These are phyloP conservation scores for Nyctereutes procyonoides DNA, from an alignment of 2,113 vertebrate genomes.

Conservation along the genomic window DNA sequence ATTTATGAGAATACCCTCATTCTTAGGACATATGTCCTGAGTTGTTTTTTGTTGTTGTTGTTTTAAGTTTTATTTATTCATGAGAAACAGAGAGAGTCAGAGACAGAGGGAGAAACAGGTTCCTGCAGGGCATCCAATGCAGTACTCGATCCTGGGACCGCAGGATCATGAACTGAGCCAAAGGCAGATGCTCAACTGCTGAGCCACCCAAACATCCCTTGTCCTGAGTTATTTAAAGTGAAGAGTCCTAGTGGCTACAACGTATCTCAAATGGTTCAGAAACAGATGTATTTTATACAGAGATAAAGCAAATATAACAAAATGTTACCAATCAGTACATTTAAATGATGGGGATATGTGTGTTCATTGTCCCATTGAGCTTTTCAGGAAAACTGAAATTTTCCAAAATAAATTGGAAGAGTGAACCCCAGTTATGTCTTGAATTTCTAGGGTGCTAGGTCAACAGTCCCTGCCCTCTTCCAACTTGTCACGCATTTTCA, in stretches of 20 bases:
- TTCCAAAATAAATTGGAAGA: slow-evolving; percentile 22
- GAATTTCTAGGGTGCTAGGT: neutral
- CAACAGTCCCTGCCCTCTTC: neutral
- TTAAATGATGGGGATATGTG: neutral
- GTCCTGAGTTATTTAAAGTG: neutral
- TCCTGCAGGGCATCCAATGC: too few relatives aligned
- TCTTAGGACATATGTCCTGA: neutral
- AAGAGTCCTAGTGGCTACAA: neutral
- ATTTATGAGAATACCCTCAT: neutral
- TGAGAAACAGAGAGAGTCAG: too few relatives aligned
- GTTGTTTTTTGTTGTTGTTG: neutral
- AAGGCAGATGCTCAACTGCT: too few relatives aligned
- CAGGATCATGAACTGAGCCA: too few relatives aligned
- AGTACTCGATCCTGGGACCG: too few relatives aligned
- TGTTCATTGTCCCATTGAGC: neutral
- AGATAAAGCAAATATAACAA: neutral
- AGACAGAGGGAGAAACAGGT: too few relatives aligned
- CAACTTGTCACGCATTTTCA: neutral
- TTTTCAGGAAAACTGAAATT: neutral
- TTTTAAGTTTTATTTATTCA: too few relatives aligned
- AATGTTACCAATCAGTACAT: neutral
- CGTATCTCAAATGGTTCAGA: neutral
- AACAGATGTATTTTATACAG: neutral
- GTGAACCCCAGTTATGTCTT: neutral
- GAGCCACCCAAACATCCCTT: neutral